phyloP scores from a whole-genome alignment of 2,888 invertebrate species.

The Dryadula phaetusa region DNA sequence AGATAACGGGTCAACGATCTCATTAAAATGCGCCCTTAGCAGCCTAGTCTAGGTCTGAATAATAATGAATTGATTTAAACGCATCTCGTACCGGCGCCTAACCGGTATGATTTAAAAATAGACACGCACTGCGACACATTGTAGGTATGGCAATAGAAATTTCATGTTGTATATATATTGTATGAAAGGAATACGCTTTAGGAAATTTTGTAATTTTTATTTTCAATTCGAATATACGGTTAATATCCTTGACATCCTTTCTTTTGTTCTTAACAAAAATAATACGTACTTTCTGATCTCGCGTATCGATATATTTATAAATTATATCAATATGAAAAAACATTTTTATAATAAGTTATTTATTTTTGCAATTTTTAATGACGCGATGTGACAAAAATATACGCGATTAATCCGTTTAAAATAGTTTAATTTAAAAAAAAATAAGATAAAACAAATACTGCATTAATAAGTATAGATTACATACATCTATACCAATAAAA shows the following conservation, averaged over 20 bases:
- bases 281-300: not conserved
- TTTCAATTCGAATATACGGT: not conserved
- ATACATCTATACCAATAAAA: no score
- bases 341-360: no score
- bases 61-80: slow-evolving; percentile 23
- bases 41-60: slow-evolving; percentile 35
- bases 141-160: slow-evolving; percentile 9
- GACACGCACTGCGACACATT: slow-evolving; percentile 11
- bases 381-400: no score
- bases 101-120: slow-evolving; percentile 37
- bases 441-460: not conserved
- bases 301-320: not conserved
- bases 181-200: not conserved
- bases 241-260: slow-evolving; percentile 18
- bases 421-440: no score
- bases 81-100: slow-evolving; percentile 15
- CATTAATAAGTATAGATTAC: no score
- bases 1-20: slow-evolving; percentile 43
- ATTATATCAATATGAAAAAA: no score
- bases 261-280: slow-evolving; percentile 5
- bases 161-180: not conserved
- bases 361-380: no score
- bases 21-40: slow-evolving; percentile 40
- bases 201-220: not conserved
- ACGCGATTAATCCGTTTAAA: no score